Evolutionary conservation across 2,888 invertebrate species (phyloP).

Genomic region (Acanthosoma haemorrhoidale): DNA sequence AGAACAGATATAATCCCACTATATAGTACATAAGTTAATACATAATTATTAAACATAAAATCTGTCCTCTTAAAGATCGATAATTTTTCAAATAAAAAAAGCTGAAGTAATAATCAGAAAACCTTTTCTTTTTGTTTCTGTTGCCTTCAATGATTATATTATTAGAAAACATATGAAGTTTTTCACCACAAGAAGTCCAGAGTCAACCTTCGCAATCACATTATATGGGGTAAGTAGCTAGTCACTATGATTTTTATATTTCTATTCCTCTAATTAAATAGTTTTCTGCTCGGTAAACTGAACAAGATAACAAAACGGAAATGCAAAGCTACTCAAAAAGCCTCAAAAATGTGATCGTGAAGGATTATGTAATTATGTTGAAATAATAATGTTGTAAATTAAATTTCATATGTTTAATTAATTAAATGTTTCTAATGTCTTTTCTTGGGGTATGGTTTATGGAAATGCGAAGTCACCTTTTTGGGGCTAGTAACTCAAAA

Average conservation of each 20-base stretch:
- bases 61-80: too few species aligned
- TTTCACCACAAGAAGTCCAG: background rate
- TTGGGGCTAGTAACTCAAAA: too few species aligned
- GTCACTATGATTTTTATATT: background rate
- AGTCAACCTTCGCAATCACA: constrained; percentile 8
- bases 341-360: constrained; percentile 24
- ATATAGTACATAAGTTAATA: too few species aligned
- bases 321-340: constrained; percentile 10
- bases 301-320: background rate
- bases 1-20: too few species aligned
- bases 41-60: too few species aligned
- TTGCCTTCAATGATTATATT: too few species aligned
- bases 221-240: constrained; percentile 24
- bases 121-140: too few species aligned
- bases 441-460: background rate
- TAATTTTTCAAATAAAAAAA: too few species aligned
- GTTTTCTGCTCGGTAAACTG: background rate
- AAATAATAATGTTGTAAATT: background rate
- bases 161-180: background rate
- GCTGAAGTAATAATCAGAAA: too few species aligned
- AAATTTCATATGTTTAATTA: background rate
- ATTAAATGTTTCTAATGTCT: background rate
- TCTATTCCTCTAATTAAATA: background rate
- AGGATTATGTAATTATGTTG: background rate
- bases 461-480: constrained; percentile 26